Evolutionary conservation across 2,797 vertebrate genomes (phyloP).

Genomic region (Cynopterus sphinx): DNA sequence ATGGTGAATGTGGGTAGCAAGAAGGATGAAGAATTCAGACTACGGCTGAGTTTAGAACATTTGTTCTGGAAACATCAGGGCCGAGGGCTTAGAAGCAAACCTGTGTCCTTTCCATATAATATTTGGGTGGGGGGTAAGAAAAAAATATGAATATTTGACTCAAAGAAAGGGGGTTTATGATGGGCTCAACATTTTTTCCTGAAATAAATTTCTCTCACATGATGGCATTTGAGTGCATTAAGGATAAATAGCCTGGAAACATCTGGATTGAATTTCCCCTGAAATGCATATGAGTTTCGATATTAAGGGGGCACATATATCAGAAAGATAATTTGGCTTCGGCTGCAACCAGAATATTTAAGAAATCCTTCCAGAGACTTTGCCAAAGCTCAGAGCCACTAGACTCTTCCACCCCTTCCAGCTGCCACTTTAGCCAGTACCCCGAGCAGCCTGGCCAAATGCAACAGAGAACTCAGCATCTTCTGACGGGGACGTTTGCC

Average conservation of each 20-base stretch:
- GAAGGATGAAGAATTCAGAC: not conserved
- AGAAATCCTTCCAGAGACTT: conserved; percentile 36
- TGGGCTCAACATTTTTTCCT: not conserved
- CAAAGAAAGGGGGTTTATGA: not conserved
- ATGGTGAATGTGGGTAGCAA: not conserved
- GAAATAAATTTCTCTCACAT: conserved; percentile 31
- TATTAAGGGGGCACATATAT: not conserved
- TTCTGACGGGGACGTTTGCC: conserved; percentile 31
- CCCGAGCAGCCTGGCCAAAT: not conserved
- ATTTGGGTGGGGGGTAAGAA: not conserved
- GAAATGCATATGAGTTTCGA: not conserved
- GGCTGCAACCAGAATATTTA: conserved; percentile 42
- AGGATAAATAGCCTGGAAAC: conserved; percentile 8
- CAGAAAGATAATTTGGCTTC: conserved; percentile 24
- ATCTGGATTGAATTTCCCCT: conserved; percentile 23
- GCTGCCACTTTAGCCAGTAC: not conserved
- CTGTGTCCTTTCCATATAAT: not conserved
- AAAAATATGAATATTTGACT: not conserved
- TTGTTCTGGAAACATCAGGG: not conserved
- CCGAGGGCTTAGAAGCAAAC: not conserved
- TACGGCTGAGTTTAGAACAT: not conserved
- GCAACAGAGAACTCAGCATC: conserved; percentile 43
- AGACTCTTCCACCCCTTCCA: not conserved
- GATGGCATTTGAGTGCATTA: not conserved
- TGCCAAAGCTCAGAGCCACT: conserved; percentile 32